Conservation (phyloP, 2,797 vertebrate species). For the Ispidina picta region DNA sequence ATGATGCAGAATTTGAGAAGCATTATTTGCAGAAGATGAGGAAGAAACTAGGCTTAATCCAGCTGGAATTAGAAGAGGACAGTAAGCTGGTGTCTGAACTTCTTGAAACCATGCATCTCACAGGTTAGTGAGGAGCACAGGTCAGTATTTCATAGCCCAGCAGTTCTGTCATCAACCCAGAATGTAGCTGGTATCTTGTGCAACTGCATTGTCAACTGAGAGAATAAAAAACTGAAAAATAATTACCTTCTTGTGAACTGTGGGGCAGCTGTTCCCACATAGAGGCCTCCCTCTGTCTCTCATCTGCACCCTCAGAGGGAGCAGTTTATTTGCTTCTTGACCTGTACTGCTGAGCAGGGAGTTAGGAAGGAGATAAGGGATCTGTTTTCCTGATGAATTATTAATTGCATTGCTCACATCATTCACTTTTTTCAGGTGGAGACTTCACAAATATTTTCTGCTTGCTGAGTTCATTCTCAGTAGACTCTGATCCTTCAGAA, state of each 20-base stretch:
- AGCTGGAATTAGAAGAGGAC: slow-evolving; percentile 85
- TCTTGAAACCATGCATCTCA: slow-evolving; percentile 91
- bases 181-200: background rate
- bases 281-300: background rate
- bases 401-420: background rate
- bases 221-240: background rate
- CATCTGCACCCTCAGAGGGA: background rate
- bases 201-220: background rate
- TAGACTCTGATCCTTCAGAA: slow-evolving; percentile 27
- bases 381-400: background rate
- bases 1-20: slow-evolving; percentile 84
- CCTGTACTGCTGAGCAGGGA: background rate
- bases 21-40: slow-evolving; percentile 93
- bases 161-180: background rate
- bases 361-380: background rate
- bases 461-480: slow-evolving; percentile 84
- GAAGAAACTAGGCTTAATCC: slow-evolving; percentile 89
- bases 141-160: background rate
- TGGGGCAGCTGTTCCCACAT: background rate
- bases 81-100: slow-evolving; percentile 84
- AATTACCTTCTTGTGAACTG: background rate
- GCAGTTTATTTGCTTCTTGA: background rate
- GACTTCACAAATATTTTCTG: slow-evolving; percentile 96
- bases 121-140: slow-evolving; percentile 78
- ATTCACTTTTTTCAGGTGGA: slow-evolving; percentile 78